Percentiles rank a stretch among this genome's conserved stretches.
Conservation (phyloP, 2,797 vertebrate genomes). For the Ceryle rudis region DNA sequence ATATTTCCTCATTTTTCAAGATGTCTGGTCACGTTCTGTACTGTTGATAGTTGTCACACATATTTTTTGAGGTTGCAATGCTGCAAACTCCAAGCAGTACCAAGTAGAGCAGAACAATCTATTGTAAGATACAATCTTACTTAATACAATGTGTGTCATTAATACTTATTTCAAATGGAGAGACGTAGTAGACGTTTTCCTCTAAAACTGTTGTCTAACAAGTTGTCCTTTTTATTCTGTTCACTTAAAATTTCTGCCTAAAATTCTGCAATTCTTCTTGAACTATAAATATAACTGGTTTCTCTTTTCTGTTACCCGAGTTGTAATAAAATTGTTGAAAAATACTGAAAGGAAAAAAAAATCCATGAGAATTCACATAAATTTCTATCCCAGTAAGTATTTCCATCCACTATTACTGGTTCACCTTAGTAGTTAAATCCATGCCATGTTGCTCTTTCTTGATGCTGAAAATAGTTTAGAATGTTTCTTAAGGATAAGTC, state of each 20-base stretch:
- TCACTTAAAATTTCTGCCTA: neutral
- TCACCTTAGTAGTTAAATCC: neutral
- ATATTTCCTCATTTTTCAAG: neutral
- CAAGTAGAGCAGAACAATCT: neutral
- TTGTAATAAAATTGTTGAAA: neutral
- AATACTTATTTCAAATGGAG: neutral
- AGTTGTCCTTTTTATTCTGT: neutral
- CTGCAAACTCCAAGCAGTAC: neutral
- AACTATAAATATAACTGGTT: neutral
- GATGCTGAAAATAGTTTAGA: neutral
- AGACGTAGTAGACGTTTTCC: neutral
- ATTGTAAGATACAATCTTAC: neutral
- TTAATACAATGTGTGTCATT: neutral
- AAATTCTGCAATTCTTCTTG: neutral
- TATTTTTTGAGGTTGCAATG: neutral
- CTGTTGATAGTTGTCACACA: neutral
- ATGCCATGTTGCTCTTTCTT: neutral
- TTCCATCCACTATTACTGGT: neutral
- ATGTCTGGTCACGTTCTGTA: neutral
- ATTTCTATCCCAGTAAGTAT: neutral
- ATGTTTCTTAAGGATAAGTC: neutral
- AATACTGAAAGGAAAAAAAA: neutral
- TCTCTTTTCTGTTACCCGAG: neutral
- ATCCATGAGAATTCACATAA: neutral
- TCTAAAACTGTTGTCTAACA: neutral